Base-by-base conservation (phyloP, 2,888 invertebrate genomes). In the Tridacna gigas region DNA sequence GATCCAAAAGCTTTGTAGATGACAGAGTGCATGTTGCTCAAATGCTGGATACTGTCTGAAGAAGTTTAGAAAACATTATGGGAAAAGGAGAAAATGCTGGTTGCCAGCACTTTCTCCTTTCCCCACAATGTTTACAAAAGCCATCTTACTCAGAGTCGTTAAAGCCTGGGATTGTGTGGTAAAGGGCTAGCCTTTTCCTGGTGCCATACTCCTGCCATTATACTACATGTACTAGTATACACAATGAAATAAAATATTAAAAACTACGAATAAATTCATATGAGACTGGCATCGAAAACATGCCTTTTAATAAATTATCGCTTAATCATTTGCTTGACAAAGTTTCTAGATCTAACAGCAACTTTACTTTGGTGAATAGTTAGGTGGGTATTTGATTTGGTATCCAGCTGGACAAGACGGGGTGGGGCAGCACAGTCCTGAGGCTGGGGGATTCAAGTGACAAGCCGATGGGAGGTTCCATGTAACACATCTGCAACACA, bases 341-440 rank as follows among this genome's bases (percentile, higher is more conserved):
- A 56, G 20, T 20, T 56, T 5, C 18, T 51, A 11, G 15, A 51
- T n/a, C n/a, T 37, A 37, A 2, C 37, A 37, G 37, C 37, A 37
- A 20, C 47, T 65, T 25, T 71, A 71, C 45, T 71, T 71, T 15
- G 71, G 71, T 48, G 51, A 25, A 45, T 88, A 88, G 7, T 84
- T 84, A n/a, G 77, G 82, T 11, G 90, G 88, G 74, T 83, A 89
- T 37, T 84, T 77, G 12, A 90, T 87, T 28, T 85, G 74, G 51
- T 86, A 84, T 13, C 83, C 86, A n/a, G 86, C 73, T 13, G 90
- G 90, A 26, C 90, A 90, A 26, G 82, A 87, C 37, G 90, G 90
- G 0, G 87, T 88, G 15, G 80, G 66, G 78, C 90, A 90, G 47
- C 90, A 90, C 79, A 88, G 88, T n/a, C 90, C 89, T 13, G 89